Percentiles rank a stretch among this genome's conserved stretches.
These are phyloP conservation scores for Halichoerus grypus DNA, from an alignment of 2,113 vertebrate species.

Conservation along the genomic window DNA sequence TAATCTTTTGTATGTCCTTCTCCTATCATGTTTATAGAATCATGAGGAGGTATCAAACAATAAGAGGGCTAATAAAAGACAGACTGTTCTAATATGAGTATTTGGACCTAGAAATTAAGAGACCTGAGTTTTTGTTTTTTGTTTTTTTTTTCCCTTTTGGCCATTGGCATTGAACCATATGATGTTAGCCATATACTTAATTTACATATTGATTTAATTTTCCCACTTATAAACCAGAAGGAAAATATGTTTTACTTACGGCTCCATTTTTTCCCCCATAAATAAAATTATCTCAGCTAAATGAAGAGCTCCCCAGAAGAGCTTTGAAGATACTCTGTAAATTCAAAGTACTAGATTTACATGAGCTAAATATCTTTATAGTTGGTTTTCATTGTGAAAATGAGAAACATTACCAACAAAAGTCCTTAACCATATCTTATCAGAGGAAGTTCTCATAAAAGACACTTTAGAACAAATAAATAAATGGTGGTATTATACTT, in stretches of 20 bases:
- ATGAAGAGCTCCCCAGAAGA: neutral
- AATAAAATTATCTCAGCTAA: conserved; percentile 31
- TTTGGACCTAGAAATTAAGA: neutral
- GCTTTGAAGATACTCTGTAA: neutral
- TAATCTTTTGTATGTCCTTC: neutral
- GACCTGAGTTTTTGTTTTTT: neutral
- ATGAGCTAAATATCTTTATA: neutral
- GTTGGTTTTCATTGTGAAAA: conserved; percentile 3
- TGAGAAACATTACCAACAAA: neutral
- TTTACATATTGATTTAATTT: conserved; percentile 3
- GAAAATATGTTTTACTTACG: neutral
- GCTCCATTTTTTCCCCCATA: neutral
- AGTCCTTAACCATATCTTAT: neutral
- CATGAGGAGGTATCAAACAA: neutral
- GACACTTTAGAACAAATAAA: neutral
- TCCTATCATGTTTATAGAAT: neutral
- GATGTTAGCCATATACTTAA: neutral
- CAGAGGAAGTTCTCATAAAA: conserved; percentile 47
- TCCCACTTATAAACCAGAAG: conserved; percentile 24
- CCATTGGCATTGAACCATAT: neutral
- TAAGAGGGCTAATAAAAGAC: neutral
- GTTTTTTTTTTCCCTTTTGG: neutral
- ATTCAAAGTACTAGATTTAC: neutral
- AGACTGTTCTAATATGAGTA: neutral
- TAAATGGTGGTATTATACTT: neutral